phyloP scores from a whole-genome alignment of 2,113 vertebrate genomes.

The Sylvia atricapilla region DNA sequence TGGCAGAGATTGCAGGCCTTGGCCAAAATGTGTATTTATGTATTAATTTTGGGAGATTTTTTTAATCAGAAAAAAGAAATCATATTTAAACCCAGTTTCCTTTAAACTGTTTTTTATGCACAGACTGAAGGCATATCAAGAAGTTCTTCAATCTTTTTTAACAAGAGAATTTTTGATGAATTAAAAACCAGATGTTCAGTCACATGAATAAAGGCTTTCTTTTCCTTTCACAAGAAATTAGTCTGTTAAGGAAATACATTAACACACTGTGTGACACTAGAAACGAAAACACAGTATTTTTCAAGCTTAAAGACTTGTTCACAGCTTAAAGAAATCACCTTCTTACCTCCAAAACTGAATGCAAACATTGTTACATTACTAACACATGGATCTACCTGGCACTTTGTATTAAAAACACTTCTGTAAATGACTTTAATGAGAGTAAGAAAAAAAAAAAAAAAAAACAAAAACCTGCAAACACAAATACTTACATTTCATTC shows the following conservation, averaged over 20 bases:
- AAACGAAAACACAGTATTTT: not conserved
- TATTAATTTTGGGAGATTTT: fast-evolving
- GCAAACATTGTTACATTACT: not conserved
- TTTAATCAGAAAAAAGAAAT: not conserved
- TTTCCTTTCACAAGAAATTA: not conserved
- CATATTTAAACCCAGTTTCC: not conserved
- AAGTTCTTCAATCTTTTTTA: not conserved
- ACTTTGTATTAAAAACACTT: not conserved
- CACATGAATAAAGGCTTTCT: not conserved
- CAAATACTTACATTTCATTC: conserved; percentile 85
- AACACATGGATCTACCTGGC: not conserved
- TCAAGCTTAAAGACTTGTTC: not conserved
- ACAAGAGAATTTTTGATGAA: not conserved
- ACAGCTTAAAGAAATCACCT: not conserved
- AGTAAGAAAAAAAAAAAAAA: not conserved
- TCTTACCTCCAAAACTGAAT: not conserved
- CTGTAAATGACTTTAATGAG: not conserved
- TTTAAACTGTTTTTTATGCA: not conserved
- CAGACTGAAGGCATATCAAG: not conserved
- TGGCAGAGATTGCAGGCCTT: not conserved
- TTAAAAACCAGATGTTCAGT: not conserved
- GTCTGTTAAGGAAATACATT: not conserved
- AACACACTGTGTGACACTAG: not conserved
- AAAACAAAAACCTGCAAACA: fast-evolving
- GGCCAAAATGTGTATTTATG: not conserved